Base-by-base conservation (phyloP, 2,888 invertebrate genomes). In the Chrysolina oricalcia region DNA sequence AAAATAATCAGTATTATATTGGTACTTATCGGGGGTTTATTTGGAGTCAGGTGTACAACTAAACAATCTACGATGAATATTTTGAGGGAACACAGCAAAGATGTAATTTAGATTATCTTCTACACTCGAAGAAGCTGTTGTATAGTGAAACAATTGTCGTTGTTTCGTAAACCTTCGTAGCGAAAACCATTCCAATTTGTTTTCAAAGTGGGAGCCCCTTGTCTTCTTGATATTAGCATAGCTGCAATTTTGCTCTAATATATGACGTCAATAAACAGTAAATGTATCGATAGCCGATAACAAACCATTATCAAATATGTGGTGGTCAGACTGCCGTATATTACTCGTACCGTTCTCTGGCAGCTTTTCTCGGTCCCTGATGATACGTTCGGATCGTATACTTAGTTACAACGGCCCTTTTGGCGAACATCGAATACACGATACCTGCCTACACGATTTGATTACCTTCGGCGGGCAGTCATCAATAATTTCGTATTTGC, bases 401-500 rank as follows among this genome's bases (percentile, higher is more conserved):
- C 68, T 68, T 68, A 68, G 43, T 50, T 53, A 43, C 40, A 11
- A 40, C 43, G 53, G 21, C 68, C 68, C 68, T 68, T 68, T 68
- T 68, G 68, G 68, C 68, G 40, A 68, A 50, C 19, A 53, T 19
- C 15, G 17, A 53, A 68, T 17, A 68, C 48, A 68, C 68, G 53
- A 68, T 68, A 19, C 27, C 53, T 68, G 19, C 68, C 19, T 68
- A 50, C 40, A 53, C 53, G 35, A 15, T 68, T 68, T 68, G 53
- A 68, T 68, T 68, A 53, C 68, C 53, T 68, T 50, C 53, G n/a
- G 53, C 68, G 17, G 40, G 41, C 48, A 53, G 68, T 53, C 53
- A 41, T 68, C 68, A 53, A 68, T 68, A 68, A 68, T 68, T 68
- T 53, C 41, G 40, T 68, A 68, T 68, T 68, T 68, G 68, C 68